Evolutionary conservation across 2,797 vertebrate genomes (phyloP).

Genomic region (Sternarchorhynchus goeldii): DNA sequence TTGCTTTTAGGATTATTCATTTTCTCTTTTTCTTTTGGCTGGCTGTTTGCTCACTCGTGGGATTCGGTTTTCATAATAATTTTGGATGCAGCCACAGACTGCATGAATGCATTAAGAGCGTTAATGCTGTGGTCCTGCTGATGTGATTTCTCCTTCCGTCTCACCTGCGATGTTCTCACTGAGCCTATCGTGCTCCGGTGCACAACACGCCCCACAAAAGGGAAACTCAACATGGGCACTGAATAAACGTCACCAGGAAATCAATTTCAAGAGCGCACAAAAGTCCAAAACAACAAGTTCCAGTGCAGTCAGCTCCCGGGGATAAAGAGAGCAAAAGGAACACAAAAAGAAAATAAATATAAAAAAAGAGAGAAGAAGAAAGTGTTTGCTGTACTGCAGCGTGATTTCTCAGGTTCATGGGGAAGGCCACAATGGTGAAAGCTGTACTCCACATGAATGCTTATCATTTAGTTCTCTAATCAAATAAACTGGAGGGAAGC

Average conservation of each 20-base stretch:
- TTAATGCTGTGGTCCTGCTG: background rate
- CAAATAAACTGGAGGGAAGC: background rate
- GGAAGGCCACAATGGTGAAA: background rate
- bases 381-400: background rate
- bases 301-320: slow-evolving; percentile 23
- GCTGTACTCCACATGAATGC: background rate
- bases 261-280: slow-evolving; percentile 65
- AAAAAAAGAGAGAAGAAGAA: background rate
- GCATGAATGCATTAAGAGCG: background rate
- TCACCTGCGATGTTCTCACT: slow-evolving; percentile 24
- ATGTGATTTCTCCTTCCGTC: slow-evolving; percentile 24
- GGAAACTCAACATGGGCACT: slow-evolving; percentile 58
- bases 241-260: slow-evolving; percentile 67
- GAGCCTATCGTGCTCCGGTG: slow-evolving; percentile 1
- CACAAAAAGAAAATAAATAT: slow-evolving; percentile 11
- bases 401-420: slow-evolving; percentile 1
- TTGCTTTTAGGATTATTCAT: background rate
- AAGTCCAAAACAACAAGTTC: slow-evolving; percentile 24
- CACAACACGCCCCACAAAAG: slow-evolving; percentile 16
- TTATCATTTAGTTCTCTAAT: slow-evolving; percentile 14
- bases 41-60: background rate
- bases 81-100: background rate
- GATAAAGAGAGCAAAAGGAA: slow-evolving; percentile 24
- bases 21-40: background rate
- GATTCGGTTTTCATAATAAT: slow-evolving; percentile 23